Conservation (phyloP, 2,888 invertebrate genomes). For the Dasypolia templi region DNA sequence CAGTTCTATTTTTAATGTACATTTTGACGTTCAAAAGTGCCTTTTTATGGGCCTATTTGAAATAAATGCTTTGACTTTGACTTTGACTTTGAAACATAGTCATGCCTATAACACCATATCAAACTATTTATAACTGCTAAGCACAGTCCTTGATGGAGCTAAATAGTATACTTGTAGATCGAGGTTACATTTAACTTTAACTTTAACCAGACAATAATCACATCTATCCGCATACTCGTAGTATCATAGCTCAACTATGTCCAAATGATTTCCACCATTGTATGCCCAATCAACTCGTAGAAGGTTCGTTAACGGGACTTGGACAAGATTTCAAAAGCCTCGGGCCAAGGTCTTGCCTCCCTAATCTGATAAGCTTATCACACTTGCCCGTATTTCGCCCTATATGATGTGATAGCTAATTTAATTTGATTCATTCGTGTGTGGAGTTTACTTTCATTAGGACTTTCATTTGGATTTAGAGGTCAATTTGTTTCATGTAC, state of each 20-base stretch:
- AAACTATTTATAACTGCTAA: not conserved
- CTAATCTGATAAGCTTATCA: conserved; percentile 72
- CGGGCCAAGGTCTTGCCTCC: conserved; percentile 43
- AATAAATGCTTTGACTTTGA: no score
- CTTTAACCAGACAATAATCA: not conserved
- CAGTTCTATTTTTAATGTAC: no score
- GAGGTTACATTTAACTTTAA: not conserved
- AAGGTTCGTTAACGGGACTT: conserved; percentile 64
- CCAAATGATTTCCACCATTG: conserved; percentile 41
- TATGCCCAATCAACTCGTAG: conserved; percentile 60
- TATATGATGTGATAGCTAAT: conserved; percentile 35
- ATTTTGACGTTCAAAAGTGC: no score
- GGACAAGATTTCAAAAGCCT: conserved; percentile 66
- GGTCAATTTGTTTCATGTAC: no score
- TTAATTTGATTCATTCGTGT: conserved; percentile 44
- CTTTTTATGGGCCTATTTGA: no score
- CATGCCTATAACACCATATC: no score
- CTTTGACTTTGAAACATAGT: no score
- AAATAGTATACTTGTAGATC: not conserved
- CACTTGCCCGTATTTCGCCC: conserved; percentile 45
- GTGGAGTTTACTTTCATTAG: conserved; percentile 11
- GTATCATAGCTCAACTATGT: not conserved
- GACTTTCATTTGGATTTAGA: not conserved
- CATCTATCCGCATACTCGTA: not conserved
- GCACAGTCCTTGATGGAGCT: not conserved